Evolutionary conservation across 2,113 vertebrate species (phyloP).

Genomic region (Marcusenius ussheri): DNA sequence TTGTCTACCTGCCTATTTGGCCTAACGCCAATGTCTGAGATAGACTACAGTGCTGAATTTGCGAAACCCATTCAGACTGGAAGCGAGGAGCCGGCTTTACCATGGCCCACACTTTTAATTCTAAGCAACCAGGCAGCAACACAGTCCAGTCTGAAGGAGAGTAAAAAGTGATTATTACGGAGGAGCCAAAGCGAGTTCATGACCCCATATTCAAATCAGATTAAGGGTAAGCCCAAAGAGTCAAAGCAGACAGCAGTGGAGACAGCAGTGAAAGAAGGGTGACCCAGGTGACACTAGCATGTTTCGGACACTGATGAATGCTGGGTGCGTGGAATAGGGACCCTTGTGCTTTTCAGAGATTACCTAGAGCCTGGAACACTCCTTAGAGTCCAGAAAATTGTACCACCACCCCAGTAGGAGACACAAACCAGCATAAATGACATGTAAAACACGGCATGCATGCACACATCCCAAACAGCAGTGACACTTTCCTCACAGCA

Average conservation of each 20-base stretch:
- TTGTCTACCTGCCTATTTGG: neutral
- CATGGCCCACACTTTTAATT: neutral
- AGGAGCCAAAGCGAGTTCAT: neutral
- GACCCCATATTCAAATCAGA: neutral
- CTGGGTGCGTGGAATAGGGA: neutral
- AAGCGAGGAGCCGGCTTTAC: neutral
- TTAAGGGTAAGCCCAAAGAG: neutral
- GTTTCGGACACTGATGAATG: neutral
- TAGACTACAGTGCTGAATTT: neutral
- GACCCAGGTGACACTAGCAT: neutral
- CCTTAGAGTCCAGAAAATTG: neutral
- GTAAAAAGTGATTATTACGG: neutral
- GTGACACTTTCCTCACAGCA: neutral
- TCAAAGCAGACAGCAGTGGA: neutral
- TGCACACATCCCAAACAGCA: neutral
- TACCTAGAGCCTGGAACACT: neutral
- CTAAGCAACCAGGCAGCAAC: neutral
- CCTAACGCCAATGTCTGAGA: neutral
- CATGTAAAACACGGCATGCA: neutral
- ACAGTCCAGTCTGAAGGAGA: neutral
- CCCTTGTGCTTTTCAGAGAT: neutral
- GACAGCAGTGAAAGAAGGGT: neutral
- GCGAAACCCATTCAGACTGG: neutral
- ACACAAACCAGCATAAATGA: neutral
- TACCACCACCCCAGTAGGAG: neutral